Evolutionary conservation across 2,888 invertebrate genomes (phyloP).

Genomic region (Drosophila helvetica): DNA sequence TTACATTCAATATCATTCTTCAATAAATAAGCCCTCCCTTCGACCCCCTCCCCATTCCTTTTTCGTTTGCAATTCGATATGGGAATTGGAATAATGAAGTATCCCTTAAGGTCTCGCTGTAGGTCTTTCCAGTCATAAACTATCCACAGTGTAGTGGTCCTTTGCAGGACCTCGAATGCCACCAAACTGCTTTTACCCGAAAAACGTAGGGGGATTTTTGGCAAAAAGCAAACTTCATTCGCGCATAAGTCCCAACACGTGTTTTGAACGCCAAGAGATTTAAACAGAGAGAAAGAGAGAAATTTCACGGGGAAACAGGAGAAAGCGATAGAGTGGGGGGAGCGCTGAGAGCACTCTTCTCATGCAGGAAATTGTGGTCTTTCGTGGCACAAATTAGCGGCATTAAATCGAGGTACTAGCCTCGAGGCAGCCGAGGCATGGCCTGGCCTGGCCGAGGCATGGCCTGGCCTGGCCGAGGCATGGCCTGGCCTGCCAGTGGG

Average conservation of each 20-base stretch:
- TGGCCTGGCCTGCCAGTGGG: slow-evolving; percentile 3
- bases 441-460: slow-evolving; percentile 1
- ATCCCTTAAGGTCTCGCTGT: background rate
- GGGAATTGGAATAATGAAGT: background rate
- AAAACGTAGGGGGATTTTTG: background rate
- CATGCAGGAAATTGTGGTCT: slow-evolving; percentile 45
- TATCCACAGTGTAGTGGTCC: background rate
- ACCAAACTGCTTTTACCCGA: background rate
- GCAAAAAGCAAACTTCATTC: background rate
- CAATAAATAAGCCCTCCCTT: background rate
- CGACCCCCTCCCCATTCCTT: background rate
- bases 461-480: background rate
- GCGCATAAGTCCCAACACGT: background rate
- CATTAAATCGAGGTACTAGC: slow-evolving; percentile 36
- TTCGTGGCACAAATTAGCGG: slow-evolving; percentile 59
- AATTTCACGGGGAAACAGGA: too few relatives aligned
- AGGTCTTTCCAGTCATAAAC: background rate
- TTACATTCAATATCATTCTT: background rate
- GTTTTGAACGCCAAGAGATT: background rate
- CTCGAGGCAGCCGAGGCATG: background rate
- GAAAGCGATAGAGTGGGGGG: background rate
- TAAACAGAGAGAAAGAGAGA: background rate
- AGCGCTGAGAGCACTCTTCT: slow-evolving; percentile 4
- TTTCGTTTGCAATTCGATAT: background rate
- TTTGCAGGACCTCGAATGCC: background rate